Conservation (phyloP, 2,113 vertebrate genomes). For the Piaya cayana region DNA sequence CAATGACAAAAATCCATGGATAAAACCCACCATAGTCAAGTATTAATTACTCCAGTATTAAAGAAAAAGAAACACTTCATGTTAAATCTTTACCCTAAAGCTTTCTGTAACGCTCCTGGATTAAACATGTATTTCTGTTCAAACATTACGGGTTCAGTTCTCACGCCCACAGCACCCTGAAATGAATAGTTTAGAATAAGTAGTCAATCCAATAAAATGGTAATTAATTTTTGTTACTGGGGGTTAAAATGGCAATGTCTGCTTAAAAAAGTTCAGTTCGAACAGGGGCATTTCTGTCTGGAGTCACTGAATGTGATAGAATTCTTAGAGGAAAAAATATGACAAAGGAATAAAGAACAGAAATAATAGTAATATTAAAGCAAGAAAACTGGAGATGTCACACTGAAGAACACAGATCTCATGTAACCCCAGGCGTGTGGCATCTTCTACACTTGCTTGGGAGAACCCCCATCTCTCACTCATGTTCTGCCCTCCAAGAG, state of each 20-base stretch:
- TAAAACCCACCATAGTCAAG: neutral
- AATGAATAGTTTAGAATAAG: neutral
- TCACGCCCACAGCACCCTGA: neutral
- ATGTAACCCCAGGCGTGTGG: neutral
- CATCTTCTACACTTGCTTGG: rapidly evolving
- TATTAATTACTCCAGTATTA: neutral
- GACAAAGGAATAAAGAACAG: neutral
- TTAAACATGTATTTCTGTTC: neutral
- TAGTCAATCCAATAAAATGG: neutral
- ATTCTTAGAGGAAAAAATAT: neutral
- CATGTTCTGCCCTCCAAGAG: neutral
- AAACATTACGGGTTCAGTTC: neutral
- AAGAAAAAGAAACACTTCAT: neutral
- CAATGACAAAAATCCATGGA: neutral
- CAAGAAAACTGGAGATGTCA: neutral
- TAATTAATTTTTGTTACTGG: neutral
- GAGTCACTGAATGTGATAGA: neutral
- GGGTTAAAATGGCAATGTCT: neutral
- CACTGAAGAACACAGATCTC: rapidly evolving
- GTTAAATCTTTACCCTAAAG: neutral
- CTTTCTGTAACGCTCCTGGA: neutral
- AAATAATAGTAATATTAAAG: neutral
- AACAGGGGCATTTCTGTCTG: neutral
- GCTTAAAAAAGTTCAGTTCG: neutral
- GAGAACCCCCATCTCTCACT: rapidly evolving